Conservation (phyloP, 1,140 invertebrate genomes). For the Heliconius hewitsoni region DNA sequence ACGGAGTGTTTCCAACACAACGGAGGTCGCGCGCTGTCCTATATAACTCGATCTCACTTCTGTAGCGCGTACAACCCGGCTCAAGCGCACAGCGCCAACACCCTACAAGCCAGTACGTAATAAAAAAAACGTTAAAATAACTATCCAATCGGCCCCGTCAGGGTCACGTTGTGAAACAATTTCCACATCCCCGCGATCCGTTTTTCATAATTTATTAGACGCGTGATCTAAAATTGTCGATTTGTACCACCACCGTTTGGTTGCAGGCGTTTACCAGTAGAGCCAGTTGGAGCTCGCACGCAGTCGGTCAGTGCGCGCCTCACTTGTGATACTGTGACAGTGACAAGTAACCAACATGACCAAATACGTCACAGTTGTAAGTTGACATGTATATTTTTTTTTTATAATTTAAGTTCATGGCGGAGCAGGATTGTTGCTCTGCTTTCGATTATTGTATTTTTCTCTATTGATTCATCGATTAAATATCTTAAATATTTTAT, state of each 20-base stretch:
- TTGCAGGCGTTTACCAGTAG: constrained; percentile 63
- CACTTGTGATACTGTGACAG: constrained; percentile 48
- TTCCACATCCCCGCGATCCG: constrained; percentile 51
- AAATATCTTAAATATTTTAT: too few species aligned
- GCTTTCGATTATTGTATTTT: not conserved
- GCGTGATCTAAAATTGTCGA: constrained; percentile 46
- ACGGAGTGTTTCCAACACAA: constrained; percentile 48
- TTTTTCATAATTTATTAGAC: constrained; percentile 45
- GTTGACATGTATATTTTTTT: constrained; percentile 29
- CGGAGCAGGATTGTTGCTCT: not conserved
- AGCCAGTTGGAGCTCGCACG: constrained; percentile 53
- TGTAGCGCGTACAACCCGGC: constrained; percentile 61
- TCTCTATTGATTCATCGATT: not conserved
- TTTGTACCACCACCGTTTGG: constrained; percentile 62
- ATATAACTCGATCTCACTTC: constrained; percentile 69
- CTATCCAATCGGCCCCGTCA: constrained; percentile 51
- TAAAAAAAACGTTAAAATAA: constrained; percentile 50
- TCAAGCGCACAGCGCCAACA: constrained; percentile 65
- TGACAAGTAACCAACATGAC: constrained; percentile 48
- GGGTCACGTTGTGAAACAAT: constrained; percentile 56
- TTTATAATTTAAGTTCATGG: not conserved
- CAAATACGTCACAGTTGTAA: constrained; percentile 55
- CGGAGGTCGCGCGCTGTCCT: constrained; percentile 73
- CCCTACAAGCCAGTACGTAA: constrained; percentile 65
- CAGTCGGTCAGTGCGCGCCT: constrained; percentile 48